Conservation (phyloP, 2,797 vertebrate genomes). For the Masticophis lateralis region DNA sequence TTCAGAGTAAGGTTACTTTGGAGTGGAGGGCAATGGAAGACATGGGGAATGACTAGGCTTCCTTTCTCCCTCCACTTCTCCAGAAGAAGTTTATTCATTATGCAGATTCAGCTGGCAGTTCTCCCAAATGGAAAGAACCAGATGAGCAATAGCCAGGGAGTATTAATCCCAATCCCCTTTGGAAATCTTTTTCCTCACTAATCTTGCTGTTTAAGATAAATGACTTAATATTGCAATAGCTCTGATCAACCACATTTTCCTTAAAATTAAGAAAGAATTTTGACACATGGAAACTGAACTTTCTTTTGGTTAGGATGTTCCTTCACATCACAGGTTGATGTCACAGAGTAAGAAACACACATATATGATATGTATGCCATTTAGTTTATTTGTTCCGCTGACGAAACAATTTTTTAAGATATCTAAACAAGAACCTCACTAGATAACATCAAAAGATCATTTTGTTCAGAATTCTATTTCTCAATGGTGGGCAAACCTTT, state of each 20-base stretch:
- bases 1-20: neutral
- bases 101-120: conserved; percentile 7
- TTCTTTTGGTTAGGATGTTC: neutral
- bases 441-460: neutral
- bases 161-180: neutral
- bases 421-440: neutral
- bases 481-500: neutral
- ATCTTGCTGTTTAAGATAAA: neutral
- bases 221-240: neutral
- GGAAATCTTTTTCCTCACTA: neutral
- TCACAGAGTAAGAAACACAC: neutral
- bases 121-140: neutral
- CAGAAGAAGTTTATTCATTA: conserved; percentile 7
- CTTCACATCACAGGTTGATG: neutral
- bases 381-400: neutral
- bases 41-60: neutral
- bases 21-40: neutral
- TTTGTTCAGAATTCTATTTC: neutral
- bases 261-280: neutral
- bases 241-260: neutral
- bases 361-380: too few species aligned
- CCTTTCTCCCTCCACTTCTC: neutral
- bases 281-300: neutral
- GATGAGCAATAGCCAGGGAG: conserved; percentile 8
- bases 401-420: neutral